Conservation (phyloP, 2,113 vertebrate genomes). For the Pluvialis apricaria region DNA sequence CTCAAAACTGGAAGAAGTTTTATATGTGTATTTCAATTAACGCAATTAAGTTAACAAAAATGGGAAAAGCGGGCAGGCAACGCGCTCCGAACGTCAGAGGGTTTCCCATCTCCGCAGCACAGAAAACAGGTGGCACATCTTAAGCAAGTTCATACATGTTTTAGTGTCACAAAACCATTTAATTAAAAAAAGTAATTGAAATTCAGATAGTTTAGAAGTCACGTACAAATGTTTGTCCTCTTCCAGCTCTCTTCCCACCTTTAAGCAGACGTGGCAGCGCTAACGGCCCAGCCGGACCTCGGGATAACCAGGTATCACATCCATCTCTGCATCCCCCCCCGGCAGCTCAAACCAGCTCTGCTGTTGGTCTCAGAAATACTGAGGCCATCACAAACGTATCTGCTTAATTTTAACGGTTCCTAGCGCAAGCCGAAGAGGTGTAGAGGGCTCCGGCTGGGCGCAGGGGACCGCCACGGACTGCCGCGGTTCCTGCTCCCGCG, state of each 20-base stretch:
- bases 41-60: background rate
- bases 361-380: background rate
- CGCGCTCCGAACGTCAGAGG: background rate
- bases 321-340: background rate
- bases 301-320: background rate
- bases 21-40: background rate
- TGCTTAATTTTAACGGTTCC: background rate
- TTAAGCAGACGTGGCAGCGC: fast-evolving
- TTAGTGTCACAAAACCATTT: background rate
- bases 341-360: background rate
- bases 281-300: background rate
- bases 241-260: background rate
- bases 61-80: background rate
- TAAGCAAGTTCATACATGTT: background rate
- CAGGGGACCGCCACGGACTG: background rate
- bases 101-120: background rate
- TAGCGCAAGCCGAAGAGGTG: background rate
- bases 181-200: background rate
- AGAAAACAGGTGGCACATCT: background rate
- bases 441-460: background rate
- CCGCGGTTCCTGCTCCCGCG: fast-evolving
- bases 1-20: background rate
- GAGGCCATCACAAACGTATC: background rate
- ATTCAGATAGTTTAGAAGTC: background rate
- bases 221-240: background rate